Percentiles rank a stretch among this genome's conserved stretches.
Conservation (phyloP, 2,888 invertebrate genomes). For the Ochropacha duplaris region DNA sequence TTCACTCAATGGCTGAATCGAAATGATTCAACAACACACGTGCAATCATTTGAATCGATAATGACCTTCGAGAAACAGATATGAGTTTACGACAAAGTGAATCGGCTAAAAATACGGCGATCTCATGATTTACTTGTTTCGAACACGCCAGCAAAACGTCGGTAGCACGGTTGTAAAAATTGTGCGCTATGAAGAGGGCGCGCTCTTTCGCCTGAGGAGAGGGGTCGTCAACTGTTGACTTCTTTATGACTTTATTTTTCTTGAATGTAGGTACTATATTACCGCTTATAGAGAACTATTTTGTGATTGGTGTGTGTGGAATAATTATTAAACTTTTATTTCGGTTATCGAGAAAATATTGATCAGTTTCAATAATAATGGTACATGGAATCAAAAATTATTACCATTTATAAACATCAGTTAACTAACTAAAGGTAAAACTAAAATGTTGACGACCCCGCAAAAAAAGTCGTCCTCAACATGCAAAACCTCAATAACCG, state of each 20-base stretch:
- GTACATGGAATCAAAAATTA: not conserved
- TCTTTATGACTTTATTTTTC: slow-evolving; percentile 13
- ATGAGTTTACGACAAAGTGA: slow-evolving; percentile 56
- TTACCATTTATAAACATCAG: not conserved
- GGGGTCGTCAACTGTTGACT: slow-evolving; percentile 34
- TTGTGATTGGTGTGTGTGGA: no score
- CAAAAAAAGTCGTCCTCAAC: slow-evolving; percentile 47
- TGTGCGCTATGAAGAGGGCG: slow-evolving; percentile 37
- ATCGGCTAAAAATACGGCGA: slow-evolving; percentile 55
- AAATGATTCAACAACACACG: not conserved
- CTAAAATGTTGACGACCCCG: slow-evolving; percentile 53
- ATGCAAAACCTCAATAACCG: slow-evolving; percentile 73
- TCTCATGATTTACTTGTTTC: slow-evolving; percentile 51
- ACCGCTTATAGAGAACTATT: no score
- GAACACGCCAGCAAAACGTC: slow-evolving; percentile 48
- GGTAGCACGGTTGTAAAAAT: slow-evolving; percentile 53
- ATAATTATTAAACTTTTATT: slow-evolving; percentile 10
- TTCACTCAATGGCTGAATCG: not conserved
- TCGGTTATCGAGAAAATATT: slow-evolving; percentile 15
- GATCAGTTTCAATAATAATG: not conserved
- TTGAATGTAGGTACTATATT: no score
- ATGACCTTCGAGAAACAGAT: slow-evolving; percentile 46
- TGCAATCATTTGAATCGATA: slow-evolving; percentile 23
- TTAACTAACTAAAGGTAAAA: slow-evolving; percentile 9
- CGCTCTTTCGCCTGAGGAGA: slow-evolving; percentile 6